Evolutionary conservation across 2,113 vertebrate genomes (phyloP).

Genomic region (Sitta europaea): DNA sequence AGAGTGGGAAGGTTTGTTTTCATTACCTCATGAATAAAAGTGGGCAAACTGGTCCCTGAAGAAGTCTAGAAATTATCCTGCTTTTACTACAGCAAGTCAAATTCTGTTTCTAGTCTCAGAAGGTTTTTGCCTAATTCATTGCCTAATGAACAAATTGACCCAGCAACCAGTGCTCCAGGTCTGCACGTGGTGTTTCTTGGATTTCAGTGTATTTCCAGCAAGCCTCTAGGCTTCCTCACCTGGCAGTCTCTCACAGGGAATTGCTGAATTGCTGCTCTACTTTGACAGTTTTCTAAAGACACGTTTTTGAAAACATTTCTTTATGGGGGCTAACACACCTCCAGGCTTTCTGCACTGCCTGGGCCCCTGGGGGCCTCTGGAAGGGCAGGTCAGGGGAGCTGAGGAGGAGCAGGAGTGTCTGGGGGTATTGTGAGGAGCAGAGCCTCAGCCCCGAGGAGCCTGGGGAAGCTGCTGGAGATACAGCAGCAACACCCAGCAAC

Average conservation of each 20-base stretch:
- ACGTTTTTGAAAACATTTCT: background rate
- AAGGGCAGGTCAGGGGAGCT: background rate
- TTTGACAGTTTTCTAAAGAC: background rate
- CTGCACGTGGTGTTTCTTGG: background rate
- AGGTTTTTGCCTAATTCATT: too few species aligned
- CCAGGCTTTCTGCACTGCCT: background rate
- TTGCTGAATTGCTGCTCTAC: background rate
- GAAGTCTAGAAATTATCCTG: background rate
- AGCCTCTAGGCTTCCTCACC: background rate
- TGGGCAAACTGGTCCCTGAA: background rate
- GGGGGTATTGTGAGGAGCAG: background rate
- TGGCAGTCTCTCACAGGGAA: background rate
- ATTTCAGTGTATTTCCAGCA: background rate
- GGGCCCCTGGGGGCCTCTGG: background rate
- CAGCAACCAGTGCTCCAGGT: background rate
- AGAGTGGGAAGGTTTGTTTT: slow-evolving; percentile 20
- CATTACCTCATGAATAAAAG: slow-evolving; percentile 9
- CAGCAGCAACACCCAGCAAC: background rate
- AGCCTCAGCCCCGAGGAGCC: background rate
- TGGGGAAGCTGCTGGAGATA: background rate
- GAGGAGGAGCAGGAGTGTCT: background rate
- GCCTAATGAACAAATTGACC: background rate
- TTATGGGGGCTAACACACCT: background rate
- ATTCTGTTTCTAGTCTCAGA: background rate
- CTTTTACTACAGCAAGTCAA: background rate